Evolutionary conservation across 2,888 invertebrate species (phyloP).

Genomic region (Thelaira solivaga): DNA sequence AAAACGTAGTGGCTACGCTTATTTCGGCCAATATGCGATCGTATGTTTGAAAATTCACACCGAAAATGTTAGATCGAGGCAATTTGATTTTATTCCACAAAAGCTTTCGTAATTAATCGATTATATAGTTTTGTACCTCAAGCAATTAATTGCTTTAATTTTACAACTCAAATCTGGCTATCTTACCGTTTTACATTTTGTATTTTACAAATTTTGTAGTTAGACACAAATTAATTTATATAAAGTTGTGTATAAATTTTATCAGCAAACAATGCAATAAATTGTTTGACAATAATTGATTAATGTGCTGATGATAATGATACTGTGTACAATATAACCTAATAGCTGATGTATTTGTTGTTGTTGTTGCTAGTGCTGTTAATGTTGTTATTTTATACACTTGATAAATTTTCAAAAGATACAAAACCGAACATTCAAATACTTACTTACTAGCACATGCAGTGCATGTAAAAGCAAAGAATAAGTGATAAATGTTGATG

Average conservation of each 20-base stretch:
- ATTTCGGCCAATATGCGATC: no score
- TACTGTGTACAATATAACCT: slow-evolving; percentile 37
- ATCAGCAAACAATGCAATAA: slow-evolving; percentile 56
- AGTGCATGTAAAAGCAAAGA: neutral
- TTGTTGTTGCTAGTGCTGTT: slow-evolving; percentile 30
- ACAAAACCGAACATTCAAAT: slow-evolving; percentile 21
- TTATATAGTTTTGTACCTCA: neutral
- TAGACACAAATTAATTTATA: slow-evolving; percentile 52
- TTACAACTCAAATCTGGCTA: slow-evolving; percentile 7
- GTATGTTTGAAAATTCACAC: no score
- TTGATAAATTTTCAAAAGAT: slow-evolving; percentile 46
- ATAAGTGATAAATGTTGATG: no score
- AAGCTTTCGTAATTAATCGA: neutral
- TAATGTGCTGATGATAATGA: slow-evolving; percentile 61
- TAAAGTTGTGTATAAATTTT: slow-evolving; percentile 48
- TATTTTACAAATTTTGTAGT: slow-evolving; percentile 27
- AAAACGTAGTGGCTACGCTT: no score
- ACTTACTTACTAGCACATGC: neutral
- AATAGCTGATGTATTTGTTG: slow-evolving; percentile 12
- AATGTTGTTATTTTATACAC: slow-evolving; percentile 53
- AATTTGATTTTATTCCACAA: no score
- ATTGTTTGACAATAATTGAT: slow-evolving; percentile 62
- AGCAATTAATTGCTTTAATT: slow-evolving; percentile 19
- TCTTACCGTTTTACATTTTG: neutral
- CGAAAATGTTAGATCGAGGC: no score